Conservation (phyloP, 2,888 invertebrate genomes). For the Tubulanus polymorphus region DNA sequence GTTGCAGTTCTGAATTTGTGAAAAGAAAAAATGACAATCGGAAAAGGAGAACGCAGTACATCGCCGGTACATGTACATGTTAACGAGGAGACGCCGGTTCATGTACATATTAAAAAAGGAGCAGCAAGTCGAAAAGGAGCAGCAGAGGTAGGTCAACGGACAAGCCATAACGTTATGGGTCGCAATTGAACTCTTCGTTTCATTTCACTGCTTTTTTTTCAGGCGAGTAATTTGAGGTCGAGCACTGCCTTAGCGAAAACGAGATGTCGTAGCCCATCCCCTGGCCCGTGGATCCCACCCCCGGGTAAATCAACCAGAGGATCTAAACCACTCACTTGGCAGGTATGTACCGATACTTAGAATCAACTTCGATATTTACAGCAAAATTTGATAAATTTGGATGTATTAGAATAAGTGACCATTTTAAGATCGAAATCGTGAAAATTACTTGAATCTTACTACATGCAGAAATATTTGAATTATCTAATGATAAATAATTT, state of each 20-base stretch:
- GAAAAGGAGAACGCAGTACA: constrained; percentile 35
- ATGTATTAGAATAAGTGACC: too few species aligned
- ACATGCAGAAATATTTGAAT: too few species aligned
- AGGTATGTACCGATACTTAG: too few species aligned
- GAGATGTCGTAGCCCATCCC: constrained; percentile 31
- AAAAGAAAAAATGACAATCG: constrained; percentile 33
- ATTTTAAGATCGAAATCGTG: too few species aligned
- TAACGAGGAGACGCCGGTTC: constrained; percentile 44
- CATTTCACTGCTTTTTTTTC: constrained; percentile 1
- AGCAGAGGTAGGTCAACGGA: neutral
- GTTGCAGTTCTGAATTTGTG: too few species aligned
- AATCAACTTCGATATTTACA: too few species aligned
- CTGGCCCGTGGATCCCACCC: constrained; percentile 48
- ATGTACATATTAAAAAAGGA: constrained; percentile 46
- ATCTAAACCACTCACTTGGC: constrained; percentile 40
- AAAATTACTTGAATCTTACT: too few species aligned
- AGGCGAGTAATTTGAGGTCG: neutral
- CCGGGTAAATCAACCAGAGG: constrained; percentile 44
- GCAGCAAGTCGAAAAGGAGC: constrained; percentile 19
- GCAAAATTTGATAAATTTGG: too few species aligned
- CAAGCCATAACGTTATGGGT: neutral
- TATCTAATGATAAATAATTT: too few species aligned
- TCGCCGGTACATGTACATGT: constrained; percentile 51
- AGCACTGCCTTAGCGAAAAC: neutral
- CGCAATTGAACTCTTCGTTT: neutral